phyloP scores from a whole-genome alignment of 2,888 invertebrate species.

The Atethmia centrago region DNA sequence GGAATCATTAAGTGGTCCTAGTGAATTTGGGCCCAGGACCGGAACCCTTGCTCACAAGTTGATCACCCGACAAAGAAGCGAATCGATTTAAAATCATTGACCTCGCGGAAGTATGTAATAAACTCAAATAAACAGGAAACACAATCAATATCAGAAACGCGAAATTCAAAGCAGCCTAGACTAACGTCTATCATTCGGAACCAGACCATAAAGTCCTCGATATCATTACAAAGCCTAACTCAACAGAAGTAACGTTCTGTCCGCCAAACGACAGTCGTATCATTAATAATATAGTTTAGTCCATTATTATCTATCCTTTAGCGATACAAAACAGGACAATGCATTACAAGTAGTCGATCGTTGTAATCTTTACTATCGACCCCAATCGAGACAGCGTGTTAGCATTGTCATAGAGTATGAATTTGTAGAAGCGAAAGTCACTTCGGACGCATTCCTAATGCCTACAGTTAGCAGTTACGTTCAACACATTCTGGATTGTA shows the following conservation, averaged over 20 bases:
- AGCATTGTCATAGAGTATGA: slow-evolving; percentile 42
- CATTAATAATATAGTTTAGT: slow-evolving; percentile 30
- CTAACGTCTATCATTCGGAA: slow-evolving; percentile 12
- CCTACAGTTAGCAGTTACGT: not conserved
- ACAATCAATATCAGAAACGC: slow-evolving; percentile 14
- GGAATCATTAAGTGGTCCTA: too few relatives aligned
- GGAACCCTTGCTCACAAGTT: not conserved
- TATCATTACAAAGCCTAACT: slow-evolving; percentile 21
- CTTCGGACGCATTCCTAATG: not conserved
- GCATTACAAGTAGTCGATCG: slow-evolving; percentile 46
- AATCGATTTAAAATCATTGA: not conserved
- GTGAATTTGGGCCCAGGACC: not conserved
- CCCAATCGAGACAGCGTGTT: slow-evolving; percentile 55
- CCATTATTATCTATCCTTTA: slow-evolving; percentile 31
- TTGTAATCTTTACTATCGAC: slow-evolving; percentile 58
- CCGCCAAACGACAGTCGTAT: slow-evolving; percentile 10
- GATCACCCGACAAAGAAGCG: not conserved
- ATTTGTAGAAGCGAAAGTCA: not conserved
- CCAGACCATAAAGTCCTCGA: slow-evolving; percentile 7
- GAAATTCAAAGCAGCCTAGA: slow-evolving; percentile 19
- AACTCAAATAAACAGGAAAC: slow-evolving; percentile 7
- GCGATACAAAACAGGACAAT: slow-evolving; percentile 46
- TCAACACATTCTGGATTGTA: not conserved
- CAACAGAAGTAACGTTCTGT: slow-evolving; percentile 8
- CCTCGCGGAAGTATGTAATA: not conserved